Conservation (phyloP, 2,797 vertebrate species). For the Etheostoma perlongum region DNA sequence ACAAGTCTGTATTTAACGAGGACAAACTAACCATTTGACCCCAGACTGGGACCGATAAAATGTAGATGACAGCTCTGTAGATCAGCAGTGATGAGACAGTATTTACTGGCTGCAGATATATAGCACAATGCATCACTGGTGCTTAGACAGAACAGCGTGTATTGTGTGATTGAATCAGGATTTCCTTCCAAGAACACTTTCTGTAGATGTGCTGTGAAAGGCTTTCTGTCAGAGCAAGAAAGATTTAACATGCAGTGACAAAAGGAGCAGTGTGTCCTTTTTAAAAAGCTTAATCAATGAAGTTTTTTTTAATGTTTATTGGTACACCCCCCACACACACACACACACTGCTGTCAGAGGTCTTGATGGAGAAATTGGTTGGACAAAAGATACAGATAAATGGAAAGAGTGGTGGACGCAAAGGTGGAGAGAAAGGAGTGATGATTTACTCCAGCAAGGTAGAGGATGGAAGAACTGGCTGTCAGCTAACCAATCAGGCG, state of each 20-base stretch:
- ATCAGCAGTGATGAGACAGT: constrained; percentile 52
- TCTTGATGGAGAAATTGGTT: constrained; percentile 44
- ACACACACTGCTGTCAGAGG: constrained; percentile 41
- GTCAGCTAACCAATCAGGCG: constrained; percentile 60
- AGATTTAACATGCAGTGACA: constrained; percentile 34
- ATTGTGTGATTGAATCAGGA: constrained; percentile 59
- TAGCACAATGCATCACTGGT: constrained; percentile 37
- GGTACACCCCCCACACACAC: background rate
- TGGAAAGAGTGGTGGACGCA: constrained; percentile 27
- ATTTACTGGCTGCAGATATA: constrained; percentile 52
- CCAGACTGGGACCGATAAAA: constrained; percentile 6
- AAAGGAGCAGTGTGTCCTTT: background rate
- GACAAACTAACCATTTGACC: constrained; percentile 13
- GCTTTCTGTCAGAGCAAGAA: constrained; percentile 26
- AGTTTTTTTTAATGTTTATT: background rate
- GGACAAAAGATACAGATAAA: constrained; percentile 43
- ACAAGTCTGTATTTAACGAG: constrained; percentile 26
- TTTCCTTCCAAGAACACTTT: constrained; percentile 30
- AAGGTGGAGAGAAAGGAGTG: constrained; percentile 35
- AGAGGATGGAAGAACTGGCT: constrained; percentile 38
- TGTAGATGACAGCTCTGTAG: constrained; percentile 7
- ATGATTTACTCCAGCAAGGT: constrained; percentile 52
- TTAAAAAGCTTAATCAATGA: background rate
- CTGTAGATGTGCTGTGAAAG: constrained; percentile 36
- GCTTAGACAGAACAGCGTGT: constrained; percentile 25